These are phyloP conservation scores for Halisarca cf. caerulea DNA, from an alignment of 37 sponge, comb jelly and placozoan species.

Conservation along the genomic window DNA sequence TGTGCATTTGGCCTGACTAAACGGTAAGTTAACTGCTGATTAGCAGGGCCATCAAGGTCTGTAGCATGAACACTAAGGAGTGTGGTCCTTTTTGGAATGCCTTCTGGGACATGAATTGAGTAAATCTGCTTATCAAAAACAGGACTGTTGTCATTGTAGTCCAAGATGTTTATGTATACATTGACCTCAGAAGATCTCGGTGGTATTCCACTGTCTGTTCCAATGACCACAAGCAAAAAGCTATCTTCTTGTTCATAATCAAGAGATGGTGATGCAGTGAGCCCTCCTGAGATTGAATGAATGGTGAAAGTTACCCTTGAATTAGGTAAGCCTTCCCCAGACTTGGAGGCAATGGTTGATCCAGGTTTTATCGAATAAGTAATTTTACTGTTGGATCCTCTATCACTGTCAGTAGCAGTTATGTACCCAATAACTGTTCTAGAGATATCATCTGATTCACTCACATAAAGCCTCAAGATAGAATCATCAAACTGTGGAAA, in stretches of 20 bases:
- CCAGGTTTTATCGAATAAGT: background rate
- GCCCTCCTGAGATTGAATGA: background rate
- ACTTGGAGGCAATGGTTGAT: background rate
- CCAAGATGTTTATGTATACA: background rate
- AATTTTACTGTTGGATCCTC: background rate
- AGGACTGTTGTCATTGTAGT: slow-evolving; percentile 25
- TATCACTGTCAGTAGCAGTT: slow-evolving; percentile 2
- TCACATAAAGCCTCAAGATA: background rate
- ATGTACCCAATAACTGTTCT: background rate
- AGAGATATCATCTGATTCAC: background rate
- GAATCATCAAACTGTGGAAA: background rate
- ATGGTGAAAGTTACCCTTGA: background rate
- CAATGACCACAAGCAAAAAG: background rate
- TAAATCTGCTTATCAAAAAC: background rate
- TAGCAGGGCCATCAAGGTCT: slow-evolving; percentile 22
- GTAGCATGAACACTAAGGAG: background rate
- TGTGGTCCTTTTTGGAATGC: background rate
- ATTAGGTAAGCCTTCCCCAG: background rate
- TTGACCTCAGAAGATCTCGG: background rate
- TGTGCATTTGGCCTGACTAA: too few relatives aligned
- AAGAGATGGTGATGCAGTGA: background rate
- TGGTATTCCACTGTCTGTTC: slow-evolving; percentile 10
- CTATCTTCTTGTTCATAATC: slow-evolving; percentile 20
- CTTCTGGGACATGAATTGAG: background rate
- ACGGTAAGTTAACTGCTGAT: background rate